These are phyloP conservation scores for Puma concolor DNA, from an alignment of 2,113 vertebrate species.

Conservation along the genomic window DNA sequence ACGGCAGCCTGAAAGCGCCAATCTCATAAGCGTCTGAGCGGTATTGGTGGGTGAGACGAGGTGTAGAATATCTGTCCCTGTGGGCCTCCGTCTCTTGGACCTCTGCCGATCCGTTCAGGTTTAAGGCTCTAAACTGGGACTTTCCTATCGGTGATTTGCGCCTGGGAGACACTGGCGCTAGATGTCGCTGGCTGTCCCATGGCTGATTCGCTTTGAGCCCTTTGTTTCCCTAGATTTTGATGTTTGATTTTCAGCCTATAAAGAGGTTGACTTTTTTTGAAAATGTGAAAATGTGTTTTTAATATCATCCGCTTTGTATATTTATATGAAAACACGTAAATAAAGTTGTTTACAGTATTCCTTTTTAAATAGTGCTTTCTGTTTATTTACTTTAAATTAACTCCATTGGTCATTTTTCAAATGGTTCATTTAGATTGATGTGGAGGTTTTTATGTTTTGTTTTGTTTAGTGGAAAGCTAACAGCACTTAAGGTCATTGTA, in stretches of 20 bases:
- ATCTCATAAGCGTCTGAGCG: accelerated
- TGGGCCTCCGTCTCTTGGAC: accelerated
- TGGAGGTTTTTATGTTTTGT: background rate
- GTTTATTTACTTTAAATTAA: background rate
- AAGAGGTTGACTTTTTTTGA: background rate
- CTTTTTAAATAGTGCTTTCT: background rate
- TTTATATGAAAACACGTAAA: background rate
- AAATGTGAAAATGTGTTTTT: background rate
- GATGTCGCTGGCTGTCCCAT: accelerated
- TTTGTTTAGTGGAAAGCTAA: background rate
- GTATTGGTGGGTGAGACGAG: accelerated
- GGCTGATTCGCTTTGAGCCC: accelerated
- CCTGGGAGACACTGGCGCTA: accelerated
- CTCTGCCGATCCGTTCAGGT: accelerated
- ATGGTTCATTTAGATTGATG: background rate
- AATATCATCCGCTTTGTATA: background rate
- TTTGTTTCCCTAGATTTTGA: background rate
- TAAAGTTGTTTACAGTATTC: background rate
- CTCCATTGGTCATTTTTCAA: background rate
- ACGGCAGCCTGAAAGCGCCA: background rate
- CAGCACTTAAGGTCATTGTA: background rate
- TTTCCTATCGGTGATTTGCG: accelerated
- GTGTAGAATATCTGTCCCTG: accelerated
- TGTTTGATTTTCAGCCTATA: background rate
- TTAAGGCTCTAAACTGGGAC: background rate